Conservation (phyloP, 2,888 invertebrate genomes). For the Volucella bombylans region DNA sequence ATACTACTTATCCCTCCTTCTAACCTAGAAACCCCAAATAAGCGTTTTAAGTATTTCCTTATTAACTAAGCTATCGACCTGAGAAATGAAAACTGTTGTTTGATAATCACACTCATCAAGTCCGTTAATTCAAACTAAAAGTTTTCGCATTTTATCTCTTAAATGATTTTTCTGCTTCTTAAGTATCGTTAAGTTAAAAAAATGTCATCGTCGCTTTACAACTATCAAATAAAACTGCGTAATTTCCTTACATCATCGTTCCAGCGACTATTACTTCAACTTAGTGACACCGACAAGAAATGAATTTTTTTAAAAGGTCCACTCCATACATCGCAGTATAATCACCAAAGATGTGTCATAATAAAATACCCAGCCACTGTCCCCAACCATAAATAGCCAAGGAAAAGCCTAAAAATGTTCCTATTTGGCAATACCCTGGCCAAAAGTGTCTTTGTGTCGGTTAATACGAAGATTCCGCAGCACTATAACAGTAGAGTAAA, state of each 20-base stretch:
- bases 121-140: no score
- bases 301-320: not conserved
- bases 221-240: not conserved
- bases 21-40: no score
- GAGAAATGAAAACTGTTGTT: no score
- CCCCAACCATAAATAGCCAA: not conserved
- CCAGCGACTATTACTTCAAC: not conserved
- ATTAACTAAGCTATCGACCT: no score
- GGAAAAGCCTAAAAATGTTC: slow-evolving; percentile 1
- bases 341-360: slow-evolving; percentile 2
- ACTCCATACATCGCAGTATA: not conserved
- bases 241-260: not conserved
- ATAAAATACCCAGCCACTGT: not conserved
- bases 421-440: slow-evolving; percentile 14
- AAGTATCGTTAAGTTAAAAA: slow-evolving; percentile 14
- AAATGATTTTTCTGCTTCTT: not conserved
- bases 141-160: not conserved
- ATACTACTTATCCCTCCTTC: no score
- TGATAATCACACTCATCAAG: no score
- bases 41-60: no score
- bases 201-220: not conserved
- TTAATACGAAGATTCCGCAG: slow-evolving; percentile 44
- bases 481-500: slow-evolving; percentile 62
- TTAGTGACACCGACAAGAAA: slow-evolving; percentile 9
- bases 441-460: slow-evolving; percentile 25